A percentile compares a stretch with the other conserved stretches of the same genome.
phyloP scores from a whole-genome alignment of 2,888 invertebrate genomes.

The Caenorhabditis macrosperma region DNA sequence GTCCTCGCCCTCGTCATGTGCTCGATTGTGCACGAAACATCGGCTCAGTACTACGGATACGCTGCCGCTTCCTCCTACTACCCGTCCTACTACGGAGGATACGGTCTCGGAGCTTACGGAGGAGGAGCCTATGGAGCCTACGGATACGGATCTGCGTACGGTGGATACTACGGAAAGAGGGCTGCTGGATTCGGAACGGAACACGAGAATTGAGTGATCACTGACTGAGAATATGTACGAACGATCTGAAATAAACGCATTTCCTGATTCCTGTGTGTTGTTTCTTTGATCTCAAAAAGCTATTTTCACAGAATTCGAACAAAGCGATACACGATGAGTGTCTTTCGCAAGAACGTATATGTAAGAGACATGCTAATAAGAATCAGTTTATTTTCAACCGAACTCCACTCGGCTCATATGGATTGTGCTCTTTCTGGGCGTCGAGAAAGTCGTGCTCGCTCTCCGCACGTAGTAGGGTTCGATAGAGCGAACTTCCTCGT shows the following conservation, averaged over 20 bases:
- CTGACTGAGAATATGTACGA: background rate
- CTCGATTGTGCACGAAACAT: slow-evolving; percentile 13
- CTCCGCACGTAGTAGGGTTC: slow-evolving; percentile 32
- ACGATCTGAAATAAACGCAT: slow-evolving; percentile 1
- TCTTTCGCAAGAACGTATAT: too few species aligned
- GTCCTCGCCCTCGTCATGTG: slow-evolving; percentile 23
- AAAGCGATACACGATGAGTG: too few species aligned
- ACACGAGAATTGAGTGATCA: background rate
- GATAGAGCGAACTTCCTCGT: background rate
- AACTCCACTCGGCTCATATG: slow-evolving; percentile 12
- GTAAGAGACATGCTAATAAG: too few species aligned
- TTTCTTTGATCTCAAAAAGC: too few species aligned
- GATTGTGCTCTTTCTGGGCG: slow-evolving; percentile 9
- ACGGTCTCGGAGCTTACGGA: slow-evolving; percentile 17
- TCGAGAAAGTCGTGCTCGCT: slow-evolving; percentile 22
- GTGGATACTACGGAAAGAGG: slow-evolving; percentile 21
- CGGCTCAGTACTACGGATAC: slow-evolving; percentile 16
- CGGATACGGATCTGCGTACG: background rate
- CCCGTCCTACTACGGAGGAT: slow-evolving; percentile 15
- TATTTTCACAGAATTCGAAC: too few species aligned
- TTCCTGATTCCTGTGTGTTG: too few species aligned
- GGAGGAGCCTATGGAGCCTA: slow-evolving; percentile 21
- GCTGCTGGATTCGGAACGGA: slow-evolving; percentile 9
- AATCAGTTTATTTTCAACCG: background rate
- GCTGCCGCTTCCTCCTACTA: slow-evolving; percentile 16